phyloP scores from a whole-genome alignment of 2,797 vertebrate species.

The Gephyroberyx darwinii region DNA sequence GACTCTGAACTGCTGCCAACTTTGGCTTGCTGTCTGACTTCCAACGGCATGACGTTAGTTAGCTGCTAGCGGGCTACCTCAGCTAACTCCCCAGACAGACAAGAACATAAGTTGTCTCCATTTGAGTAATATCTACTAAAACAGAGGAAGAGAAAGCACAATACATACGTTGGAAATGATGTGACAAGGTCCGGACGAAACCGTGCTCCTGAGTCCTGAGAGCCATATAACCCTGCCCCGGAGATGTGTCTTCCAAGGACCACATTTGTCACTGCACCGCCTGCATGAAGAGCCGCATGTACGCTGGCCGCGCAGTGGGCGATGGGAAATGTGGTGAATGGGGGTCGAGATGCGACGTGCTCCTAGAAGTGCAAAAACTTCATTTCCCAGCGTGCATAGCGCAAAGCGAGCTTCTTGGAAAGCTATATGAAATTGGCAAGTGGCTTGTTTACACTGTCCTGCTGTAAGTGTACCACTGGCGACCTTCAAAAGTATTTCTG shows the following conservation, averaged over 20 bases:
- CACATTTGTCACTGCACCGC: conserved; percentile 47
- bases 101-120: neutral
- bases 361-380: fast-evolving
- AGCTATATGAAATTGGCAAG: too few species aligned
- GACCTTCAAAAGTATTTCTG: conserved; percentile 10
- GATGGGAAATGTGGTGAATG: conserved; percentile 61
- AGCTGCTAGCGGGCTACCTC: conserved; percentile 39
- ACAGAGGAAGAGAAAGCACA: neutral
- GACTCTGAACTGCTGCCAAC: conserved; percentile 56
- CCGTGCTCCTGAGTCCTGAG: neutral
- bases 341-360: fast-evolving
- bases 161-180: conserved; percentile 54
- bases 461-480: neutral
- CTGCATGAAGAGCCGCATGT: conserved; percentile 55
- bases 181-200: neutral
- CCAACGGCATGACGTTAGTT: conserved; percentile 33
- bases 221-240: conserved; percentile 40
- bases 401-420: neutral
- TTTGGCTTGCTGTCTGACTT: conserved; percentile 32
- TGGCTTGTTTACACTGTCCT: conserved; percentile 2
- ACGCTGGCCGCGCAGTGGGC: neutral
- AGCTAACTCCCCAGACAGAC: conserved; percentile 7
- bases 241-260: conserved; percentile 30
- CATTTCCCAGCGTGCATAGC: conserved; percentile 31
- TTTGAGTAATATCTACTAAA: fast-evolving